Evolutionary conservation across 2,888 invertebrate species (phyloP).

Genomic region (Andrena camellia): DNA sequence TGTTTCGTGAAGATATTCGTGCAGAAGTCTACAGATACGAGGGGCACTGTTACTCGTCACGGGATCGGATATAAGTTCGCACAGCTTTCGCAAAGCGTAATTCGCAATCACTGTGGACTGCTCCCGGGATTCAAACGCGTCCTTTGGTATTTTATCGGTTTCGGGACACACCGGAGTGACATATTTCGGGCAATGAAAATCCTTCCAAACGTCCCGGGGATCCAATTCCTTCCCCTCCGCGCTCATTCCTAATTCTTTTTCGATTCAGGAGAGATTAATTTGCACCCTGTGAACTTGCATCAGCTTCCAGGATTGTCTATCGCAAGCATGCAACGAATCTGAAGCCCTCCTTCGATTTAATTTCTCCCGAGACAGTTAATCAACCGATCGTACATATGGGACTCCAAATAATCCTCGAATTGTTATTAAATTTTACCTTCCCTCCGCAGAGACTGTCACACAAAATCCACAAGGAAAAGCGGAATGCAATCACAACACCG

Average conservation of each 20-base stretch:
- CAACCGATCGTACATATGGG: not conserved
- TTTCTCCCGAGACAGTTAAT: not conserved
- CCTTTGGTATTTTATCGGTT: conserved; percentile 24
- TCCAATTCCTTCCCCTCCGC: not conserved
- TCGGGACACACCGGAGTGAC: conserved; percentile 19
- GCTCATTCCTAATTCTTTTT: not conserved
- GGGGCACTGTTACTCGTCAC: conserved; percentile 57
- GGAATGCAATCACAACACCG: not conserved
- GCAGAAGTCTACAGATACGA: conserved; percentile 72
- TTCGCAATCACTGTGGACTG: conserved; percentile 50
- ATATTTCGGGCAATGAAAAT: conserved; percentile 45
- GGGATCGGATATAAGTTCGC: conserved; percentile 73
- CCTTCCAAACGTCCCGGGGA: conserved; percentile 29
- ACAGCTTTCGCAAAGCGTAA: conserved; percentile 69
- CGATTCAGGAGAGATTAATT: not conserved
- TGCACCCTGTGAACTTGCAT: not conserved
- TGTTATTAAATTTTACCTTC: conserved; percentile 24
- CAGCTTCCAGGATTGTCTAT: not conserved
- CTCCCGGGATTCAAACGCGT: conserved; percentile 25
- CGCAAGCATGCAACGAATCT: not conserved
- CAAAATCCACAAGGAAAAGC: conserved; percentile 4
- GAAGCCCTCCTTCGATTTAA: too few species aligned
- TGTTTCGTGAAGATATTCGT: conserved; percentile 67
- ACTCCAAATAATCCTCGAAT: not conserved
- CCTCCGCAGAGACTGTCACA: not conserved